These are phyloP conservation scores for Embiotoca jacksoni DNA, from an alignment of 2,113 vertebrate species.

Conservation along the genomic window DNA sequence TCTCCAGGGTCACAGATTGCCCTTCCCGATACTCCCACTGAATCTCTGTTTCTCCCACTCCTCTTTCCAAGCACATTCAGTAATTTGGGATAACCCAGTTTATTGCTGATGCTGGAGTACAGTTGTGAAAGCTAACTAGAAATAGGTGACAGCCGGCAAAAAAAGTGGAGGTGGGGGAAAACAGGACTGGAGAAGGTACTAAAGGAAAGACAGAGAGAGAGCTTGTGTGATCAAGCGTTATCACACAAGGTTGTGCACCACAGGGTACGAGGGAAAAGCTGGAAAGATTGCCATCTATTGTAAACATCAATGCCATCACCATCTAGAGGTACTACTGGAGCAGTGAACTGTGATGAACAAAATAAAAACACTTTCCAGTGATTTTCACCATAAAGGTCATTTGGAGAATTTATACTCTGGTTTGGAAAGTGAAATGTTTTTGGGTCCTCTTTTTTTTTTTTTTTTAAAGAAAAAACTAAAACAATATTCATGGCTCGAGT, in stretches of 20 bases:
- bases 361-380: conserved; percentile 5
- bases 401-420: conserved; percentile 15
- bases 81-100: conserved; percentile 37
- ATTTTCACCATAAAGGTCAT: conserved; percentile 5
- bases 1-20: conserved; percentile 30
- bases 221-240: conserved; percentile 35
- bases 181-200: neutral
- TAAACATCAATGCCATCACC: conserved; percentile 35
- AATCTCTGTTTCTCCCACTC: conserved; percentile 18
- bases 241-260: conserved; percentile 32
- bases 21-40: conserved; percentile 22
- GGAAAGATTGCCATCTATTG: conserved; percentile 33
- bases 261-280: conserved; percentile 10
- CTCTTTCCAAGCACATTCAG: neutral
- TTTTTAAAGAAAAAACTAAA: neutral
- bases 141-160: neutral
- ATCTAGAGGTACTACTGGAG: conserved; percentile 10
- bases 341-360: conserved; percentile 27
- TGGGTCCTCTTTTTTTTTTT: neutral
- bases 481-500: neutral
- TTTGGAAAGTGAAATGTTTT: neutral
- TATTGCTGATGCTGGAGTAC: neutral
- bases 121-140: conserved; percentile 12
- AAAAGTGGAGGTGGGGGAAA: neutral
- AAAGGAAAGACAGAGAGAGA: conserved; percentile 21